These are phyloP conservation scores for Drosophila gunungcola DNA, from an alignment of 1,140 invertebrate genomes.

Conservation along the genomic window DNA sequence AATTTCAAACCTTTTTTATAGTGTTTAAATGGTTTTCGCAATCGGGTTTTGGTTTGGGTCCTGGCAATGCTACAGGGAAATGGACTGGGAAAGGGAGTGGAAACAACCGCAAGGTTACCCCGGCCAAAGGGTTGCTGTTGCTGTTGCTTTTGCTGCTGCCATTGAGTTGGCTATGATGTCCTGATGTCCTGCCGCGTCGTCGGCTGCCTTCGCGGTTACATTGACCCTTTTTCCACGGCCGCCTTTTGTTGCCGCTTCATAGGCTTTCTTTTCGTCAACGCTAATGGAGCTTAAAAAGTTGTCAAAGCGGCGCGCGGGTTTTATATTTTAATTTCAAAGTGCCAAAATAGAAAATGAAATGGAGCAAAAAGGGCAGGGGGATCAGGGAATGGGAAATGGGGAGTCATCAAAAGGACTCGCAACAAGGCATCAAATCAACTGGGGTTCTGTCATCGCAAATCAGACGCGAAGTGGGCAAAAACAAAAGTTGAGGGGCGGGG, in stretches of 20 bases:
- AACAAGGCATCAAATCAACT: slow-evolving; percentile 65
- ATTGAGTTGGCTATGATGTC: slow-evolving; percentile 37
- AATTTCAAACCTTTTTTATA: neutral
- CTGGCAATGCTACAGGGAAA: slow-evolving; percentile 31
- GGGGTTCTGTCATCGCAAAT: slow-evolving; percentile 58
- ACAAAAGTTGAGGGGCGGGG: no score
- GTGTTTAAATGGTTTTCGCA: slow-evolving; percentile 9
- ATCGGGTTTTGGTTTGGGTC: slow-evolving; percentile 14
- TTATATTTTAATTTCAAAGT: slow-evolving; percentile 81
- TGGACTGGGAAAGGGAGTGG: slow-evolving; percentile 28
- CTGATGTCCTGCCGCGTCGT: slow-evolving; percentile 55
- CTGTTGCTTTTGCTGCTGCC: slow-evolving; percentile 20
- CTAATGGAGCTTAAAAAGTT: slow-evolving; percentile 83
- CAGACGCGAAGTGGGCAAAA: slow-evolving; percentile 65
- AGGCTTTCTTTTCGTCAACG: slow-evolving; percentile 74
- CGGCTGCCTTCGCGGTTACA: slow-evolving; percentile 61
- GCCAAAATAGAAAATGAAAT: slow-evolving; percentile 79
- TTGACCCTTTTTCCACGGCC: slow-evolving; percentile 67
- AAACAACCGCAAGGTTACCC: slow-evolving; percentile 59
- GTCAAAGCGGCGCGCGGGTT: slow-evolving; percentile 78
- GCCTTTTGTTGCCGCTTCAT: slow-evolving; percentile 55
- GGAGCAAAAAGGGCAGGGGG: slow-evolving; percentile 25
- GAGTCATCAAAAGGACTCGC: slow-evolving; percentile 31
- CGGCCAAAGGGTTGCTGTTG: slow-evolving; percentile 25
- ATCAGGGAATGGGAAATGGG: neutral